Base-by-base conservation (phyloP, 2,113 vertebrate species). In the Caloenas nicobarica region DNA sequence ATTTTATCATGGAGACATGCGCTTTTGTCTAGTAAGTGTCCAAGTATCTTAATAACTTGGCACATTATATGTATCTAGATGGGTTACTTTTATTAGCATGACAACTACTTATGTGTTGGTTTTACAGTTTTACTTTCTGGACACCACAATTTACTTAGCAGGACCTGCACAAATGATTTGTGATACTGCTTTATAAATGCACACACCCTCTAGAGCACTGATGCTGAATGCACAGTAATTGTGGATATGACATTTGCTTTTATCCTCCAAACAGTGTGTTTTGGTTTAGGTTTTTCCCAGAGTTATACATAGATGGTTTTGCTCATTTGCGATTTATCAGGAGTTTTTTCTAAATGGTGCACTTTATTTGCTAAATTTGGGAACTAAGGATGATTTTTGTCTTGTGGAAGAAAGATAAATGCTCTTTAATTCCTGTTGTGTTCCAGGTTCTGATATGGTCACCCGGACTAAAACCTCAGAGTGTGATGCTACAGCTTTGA, bases 361-460 rank as follows among this genome's bases (percentile, higher is more conserved):
- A 24, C 3, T 54, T 86, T 48, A 18, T 69, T 76, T 85, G 26
- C 33, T 85, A 26, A 34, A 3, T 66, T 69, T 82, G 44, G 36
- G 10, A 61, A 21, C 11, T 44, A 28, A 46, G 16, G 9, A 24
- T 89, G 26, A 28, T 14, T 10, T 29, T 50, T 80, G 21, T 54
- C 13, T 61, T 42, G 15, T 51, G 28, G 46, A 56, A 62, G 16
- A 86, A 70, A 36, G 16, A 6, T 65, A 38, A 83, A 78, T 78
- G 28, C 18, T 86, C 15, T 78, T 56, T 64, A 62, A 56, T 92
- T 95, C 22, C 22, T 74, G 2, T 88, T 95, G 78, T 11, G 5
- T 96, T 97, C 28, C 60, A 97, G 97, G 70, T 34, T 96, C 96
- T 0, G 80, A 96, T 69, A 81, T 96, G 95, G 16, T 60, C 26